Conservation (phyloP, 2,888 invertebrate genomes). For the Galerucella calmariensis region DNA sequence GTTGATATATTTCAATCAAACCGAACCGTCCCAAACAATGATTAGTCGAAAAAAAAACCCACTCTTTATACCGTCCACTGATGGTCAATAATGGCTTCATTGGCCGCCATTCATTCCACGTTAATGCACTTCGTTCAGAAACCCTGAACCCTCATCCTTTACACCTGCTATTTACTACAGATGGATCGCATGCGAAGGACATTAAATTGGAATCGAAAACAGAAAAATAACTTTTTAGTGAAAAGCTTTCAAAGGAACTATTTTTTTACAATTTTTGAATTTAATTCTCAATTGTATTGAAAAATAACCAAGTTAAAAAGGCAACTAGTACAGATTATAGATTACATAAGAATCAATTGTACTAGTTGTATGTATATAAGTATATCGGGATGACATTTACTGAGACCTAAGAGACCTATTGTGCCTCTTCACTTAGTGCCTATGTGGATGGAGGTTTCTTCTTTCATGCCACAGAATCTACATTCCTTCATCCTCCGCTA, state of each 20-base stretch:
- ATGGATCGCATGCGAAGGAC: constrained; percentile 14
- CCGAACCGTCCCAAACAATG: constrained; percentile 62
- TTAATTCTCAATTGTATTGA: no score
- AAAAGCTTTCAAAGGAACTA: neutral
- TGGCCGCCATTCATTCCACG: constrained; percentile 59
- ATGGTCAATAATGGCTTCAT: constrained; percentile 64
- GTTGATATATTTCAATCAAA: constrained; percentile 64
- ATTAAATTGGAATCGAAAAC: neutral
- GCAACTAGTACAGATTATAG: no score
- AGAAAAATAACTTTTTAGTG: neutral
- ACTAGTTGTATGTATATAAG: no score
- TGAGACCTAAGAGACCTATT: no score
- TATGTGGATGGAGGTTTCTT: no score
- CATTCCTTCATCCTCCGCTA: no score
- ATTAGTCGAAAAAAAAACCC: constrained; percentile 61
- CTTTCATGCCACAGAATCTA: no score
- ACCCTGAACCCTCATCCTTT: constrained; percentile 45
- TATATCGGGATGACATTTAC: no score
- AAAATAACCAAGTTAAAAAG: no score
- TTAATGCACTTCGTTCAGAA: constrained; percentile 60
- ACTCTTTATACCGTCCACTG: constrained; percentile 51
- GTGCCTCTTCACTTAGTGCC: no score
- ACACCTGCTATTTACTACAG: constrained; percentile 45
- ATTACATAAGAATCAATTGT: no score
- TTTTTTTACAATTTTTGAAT: no score